Evolutionary conservation across 2,888 invertebrate genomes (phyloP), one percentile per base, ranked within the genome.

Genomic region (Pegoplata infirma): DNA sequence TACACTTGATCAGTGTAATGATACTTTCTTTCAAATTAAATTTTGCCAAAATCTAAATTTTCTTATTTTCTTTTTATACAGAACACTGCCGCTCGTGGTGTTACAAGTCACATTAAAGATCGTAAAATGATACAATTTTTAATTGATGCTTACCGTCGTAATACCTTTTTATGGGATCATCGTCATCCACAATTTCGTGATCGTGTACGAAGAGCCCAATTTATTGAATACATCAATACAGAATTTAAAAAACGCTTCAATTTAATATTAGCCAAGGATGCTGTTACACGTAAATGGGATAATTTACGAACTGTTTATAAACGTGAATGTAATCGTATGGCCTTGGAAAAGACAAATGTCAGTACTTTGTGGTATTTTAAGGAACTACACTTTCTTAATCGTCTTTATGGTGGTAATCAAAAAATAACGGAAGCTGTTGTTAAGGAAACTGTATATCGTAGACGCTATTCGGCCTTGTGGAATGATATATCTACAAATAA

Each of bases 301-400:
- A 87, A 87, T 81, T 82, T 87, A 56, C 84, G 87, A 6, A 87
- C 87, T 6, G 87, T 87, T 2, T 87, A 87, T 77, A 87, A 87
- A 66, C 85, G 87, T n/a, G 87, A 87, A 78, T 87, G 87, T 66
- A 87, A 87, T 83, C 87, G 87, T 5, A 87, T 87, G 87, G 83
- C 87, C 0, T 81, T 86, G 49, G 87, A 87, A 46, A 85, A 86
- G 72, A 87, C 88, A 5, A 87, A 87, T 66, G 83, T 87, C 6
- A 87, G 87, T 76, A 87, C 87, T 2, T 76, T 87, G 25, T 87
- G 87, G 87, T 87, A 87, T 78, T 87, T 87, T 23, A 86, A 85
- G 76, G 87, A 87, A 56, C 72, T 87, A 40, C 85, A 87, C 58
- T 87, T 87, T 25, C 83, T 87, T 12, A 87, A 87, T 80, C 85